phyloP scores from a whole-genome alignment of 2,797 vertebrate genomes.

The Trachurus trachurus region DNA sequence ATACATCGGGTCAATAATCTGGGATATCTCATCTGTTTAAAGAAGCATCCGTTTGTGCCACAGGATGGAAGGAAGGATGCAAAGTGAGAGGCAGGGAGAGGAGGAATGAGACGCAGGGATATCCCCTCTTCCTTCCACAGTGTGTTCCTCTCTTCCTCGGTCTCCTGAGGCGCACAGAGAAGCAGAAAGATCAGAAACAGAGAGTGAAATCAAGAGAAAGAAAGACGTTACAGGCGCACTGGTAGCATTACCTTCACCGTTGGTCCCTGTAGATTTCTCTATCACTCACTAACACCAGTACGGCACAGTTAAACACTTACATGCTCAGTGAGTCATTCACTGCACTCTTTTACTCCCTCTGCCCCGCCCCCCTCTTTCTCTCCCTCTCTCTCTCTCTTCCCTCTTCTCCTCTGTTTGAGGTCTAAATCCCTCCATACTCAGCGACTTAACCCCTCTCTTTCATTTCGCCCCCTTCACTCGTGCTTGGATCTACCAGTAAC shows the following conservation, averaged over 20 bases:
- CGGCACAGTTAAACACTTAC: constrained; percentile 76
- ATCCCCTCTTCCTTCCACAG: constrained; percentile 47
- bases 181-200: constrained; percentile 17
- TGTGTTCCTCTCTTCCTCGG: background rate
- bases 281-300: constrained; percentile 72
- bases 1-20: constrained; percentile 68
- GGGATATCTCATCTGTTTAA: constrained; percentile 66
- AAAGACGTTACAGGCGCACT: constrained; percentile 32
- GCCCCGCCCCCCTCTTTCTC: background rate
- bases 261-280: constrained; percentile 64
- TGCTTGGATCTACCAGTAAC: constrained; percentile 78
- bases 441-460: constrained; percentile 87
- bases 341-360: constrained; percentile 29
- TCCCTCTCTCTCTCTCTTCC: background rate
- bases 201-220: constrained; percentile 39
- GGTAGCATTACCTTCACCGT: constrained; percentile 52
- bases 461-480: constrained; percentile 79
- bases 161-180: constrained; percentile 31
- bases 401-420: constrained; percentile 75
- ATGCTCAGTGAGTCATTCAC: constrained; percentile 67
- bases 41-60: constrained; percentile 60
- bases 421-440: constrained; percentile 87
- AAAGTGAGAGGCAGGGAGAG: constrained; percentile 33
- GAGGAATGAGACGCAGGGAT: constrained; percentile 41
- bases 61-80: constrained; percentile 28